Base-by-base conservation (phyloP, 2,113 vertebrate species). In the Morone saxatilis region DNA sequence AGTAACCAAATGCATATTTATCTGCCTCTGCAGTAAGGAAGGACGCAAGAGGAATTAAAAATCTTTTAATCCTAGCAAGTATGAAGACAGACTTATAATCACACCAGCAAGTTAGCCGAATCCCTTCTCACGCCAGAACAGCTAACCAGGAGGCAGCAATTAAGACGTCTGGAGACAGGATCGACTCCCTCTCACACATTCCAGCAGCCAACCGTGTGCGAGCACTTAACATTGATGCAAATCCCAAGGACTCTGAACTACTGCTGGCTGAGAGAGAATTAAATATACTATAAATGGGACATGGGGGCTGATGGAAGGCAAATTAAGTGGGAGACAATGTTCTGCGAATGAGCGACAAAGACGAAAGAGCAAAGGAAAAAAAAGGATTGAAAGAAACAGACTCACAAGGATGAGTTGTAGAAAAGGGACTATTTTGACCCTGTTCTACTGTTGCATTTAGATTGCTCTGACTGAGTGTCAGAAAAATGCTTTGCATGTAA, bases 241-340 rank as follows among this genome's bases (percentile, higher is more conserved):
- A 89, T 92, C 91, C 91, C 89, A 92, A 80, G 69, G 81, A 90
- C 76, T 86, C 63, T 63, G 74, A 79, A 85, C 85, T 54, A 73
- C 71, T 81, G 77, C 75, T 59, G 73, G 83, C 69, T 86, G 88
- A 67, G 80, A 86, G 73, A 66, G 60, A 86, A 88, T 84, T 80
- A 79, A 83, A 86, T 76, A 84, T 71, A 65, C 14, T 77, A 53
- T 72, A 90, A 89, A 90, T 78, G 59, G 76, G 63, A 57, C 75
- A 62, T 69, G 84, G 40, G 31, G 70, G 71, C 66, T 47, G 77
- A 88, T 11, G 81, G 71, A 60, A 61, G 48, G 62, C 51, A 77
- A 84, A 87, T 84, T 83, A 90, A 87, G 77, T 81, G 86, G 65
- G 75, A 72, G 75, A 78, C n/a, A 54, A n/a, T 68, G 82, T 87